Evolutionary conservation across 2,888 invertebrate genomes (phyloP).

Genomic region (Cybosia mesomella): DNA sequence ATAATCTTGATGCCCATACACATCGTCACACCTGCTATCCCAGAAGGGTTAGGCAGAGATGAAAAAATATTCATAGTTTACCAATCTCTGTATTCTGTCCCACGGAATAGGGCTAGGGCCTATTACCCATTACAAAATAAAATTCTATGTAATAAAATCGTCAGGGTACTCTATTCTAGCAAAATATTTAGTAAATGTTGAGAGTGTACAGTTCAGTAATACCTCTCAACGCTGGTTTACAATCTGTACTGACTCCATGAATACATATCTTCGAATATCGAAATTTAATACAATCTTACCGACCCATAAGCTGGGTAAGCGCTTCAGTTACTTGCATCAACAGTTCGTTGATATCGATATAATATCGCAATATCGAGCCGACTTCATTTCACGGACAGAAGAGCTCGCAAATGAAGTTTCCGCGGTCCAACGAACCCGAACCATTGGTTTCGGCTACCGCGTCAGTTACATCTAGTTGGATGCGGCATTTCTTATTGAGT

Average conservation of each 20-base stretch:
- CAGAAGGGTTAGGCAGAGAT: too few species aligned
- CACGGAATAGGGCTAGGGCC: not conserved
- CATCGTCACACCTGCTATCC: too few species aligned
- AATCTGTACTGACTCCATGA: not conserved
- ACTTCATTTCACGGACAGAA: constrained; percentile 87
- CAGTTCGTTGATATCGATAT: constrained; percentile 59
- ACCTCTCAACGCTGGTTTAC: too few species aligned
- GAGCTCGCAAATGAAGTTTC: constrained; percentile 86
- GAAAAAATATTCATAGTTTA: not conserved
- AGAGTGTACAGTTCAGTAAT: too few species aligned
- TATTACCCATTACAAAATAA: not conserved
- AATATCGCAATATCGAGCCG: constrained; percentile 73
- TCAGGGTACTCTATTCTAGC: too few species aligned
- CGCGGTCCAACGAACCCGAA: constrained; percentile 76
- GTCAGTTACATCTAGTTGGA: constrained; percentile 51
- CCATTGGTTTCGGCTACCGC: constrained; percentile 48
- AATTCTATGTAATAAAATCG: not conserved
- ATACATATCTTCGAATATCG: not conserved
- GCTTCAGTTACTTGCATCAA: constrained; percentile 51
- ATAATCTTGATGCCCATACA: too few species aligned
- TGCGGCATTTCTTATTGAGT: constrained; percentile 45
- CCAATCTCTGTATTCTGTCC: not conserved
- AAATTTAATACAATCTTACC: constrained; percentile 2
- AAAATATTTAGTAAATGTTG: too few species aligned
- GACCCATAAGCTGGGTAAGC: constrained; percentile 32